Conservation (phyloP, 2,888 invertebrate genomes). For the Campoplex capitator region DNA sequence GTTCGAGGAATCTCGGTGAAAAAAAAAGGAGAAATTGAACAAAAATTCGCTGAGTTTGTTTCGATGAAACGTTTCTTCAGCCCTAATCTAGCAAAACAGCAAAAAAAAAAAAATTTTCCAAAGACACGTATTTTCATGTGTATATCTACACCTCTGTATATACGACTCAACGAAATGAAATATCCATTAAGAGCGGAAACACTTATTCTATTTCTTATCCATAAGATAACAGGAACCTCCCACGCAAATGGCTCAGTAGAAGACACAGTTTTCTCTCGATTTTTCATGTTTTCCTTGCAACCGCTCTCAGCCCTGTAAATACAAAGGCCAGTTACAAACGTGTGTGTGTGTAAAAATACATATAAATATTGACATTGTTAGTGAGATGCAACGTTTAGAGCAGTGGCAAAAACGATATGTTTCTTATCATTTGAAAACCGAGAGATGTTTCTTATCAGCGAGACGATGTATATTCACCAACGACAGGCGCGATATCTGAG, state of each 20-base stretch:
- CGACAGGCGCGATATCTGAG: constrained; percentile 47
- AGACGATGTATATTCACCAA: constrained; percentile 52
- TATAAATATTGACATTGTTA: constrained; percentile 43
- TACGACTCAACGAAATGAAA: neutral
- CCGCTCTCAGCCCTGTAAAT: neutral
- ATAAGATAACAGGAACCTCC: neutral
- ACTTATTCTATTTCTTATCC: neutral
- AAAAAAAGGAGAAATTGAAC: neutral
- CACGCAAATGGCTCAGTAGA: neutral
- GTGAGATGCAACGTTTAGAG: constrained; percentile 37
- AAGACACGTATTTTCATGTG: neutral
- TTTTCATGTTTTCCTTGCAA: constrained; percentile 1
- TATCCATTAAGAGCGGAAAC: neutral
- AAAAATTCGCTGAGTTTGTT: neutral
- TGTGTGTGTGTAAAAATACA: neutral
- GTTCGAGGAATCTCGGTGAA: neutral
- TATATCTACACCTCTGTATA: neutral
- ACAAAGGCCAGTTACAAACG: neutral
- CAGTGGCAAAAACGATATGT: constrained; percentile 42
- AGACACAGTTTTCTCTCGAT: neutral
- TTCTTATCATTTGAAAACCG: constrained; percentile 30
- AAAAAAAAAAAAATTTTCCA: neutral
- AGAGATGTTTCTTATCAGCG: constrained; percentile 54
- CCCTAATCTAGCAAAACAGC: neutral
- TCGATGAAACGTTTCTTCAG: neutral